These are phyloP conservation scores for Lithosia quadra DNA, from an alignment of 2,888 invertebrate species.

Conservation along the genomic window DNA sequence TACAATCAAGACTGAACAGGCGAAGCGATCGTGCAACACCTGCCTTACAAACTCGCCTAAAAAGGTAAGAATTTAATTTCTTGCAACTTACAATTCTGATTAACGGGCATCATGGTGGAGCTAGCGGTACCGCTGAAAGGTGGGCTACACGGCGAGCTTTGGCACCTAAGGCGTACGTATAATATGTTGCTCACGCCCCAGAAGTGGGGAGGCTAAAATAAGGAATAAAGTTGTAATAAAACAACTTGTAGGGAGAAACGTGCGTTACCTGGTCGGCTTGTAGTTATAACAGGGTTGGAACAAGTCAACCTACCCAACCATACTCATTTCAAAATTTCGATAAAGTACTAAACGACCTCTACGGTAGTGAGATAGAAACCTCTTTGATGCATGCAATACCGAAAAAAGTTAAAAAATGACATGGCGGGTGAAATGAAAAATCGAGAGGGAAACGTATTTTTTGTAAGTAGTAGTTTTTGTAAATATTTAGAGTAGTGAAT, in stretches of 20 bases:
- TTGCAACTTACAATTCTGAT: no score
- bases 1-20: slow-evolving; percentile 83
- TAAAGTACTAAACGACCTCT: no score
- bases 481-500: not conserved
- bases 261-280: no score
- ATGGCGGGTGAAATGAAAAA: slow-evolving; percentile 15
- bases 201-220: no score
- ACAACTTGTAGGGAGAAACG: no score
- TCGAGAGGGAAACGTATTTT: slow-evolving; percentile 14
- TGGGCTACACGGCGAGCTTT: no score
- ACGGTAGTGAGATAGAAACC: slow-evolving; percentile 2
- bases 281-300: no score
- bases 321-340: not conserved
- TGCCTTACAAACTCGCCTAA: slow-evolving; percentile 82
- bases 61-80: slow-evolving; percentile 75
- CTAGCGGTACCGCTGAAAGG: no score
- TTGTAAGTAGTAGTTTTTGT: not conserved
- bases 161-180: no score
- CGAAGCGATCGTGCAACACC: slow-evolving; percentile 82
- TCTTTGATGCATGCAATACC: not conserved
- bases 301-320: not conserved
- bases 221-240: no score
- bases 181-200: no score
- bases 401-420: slow-evolving; percentile 12
- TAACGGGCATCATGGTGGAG: no score